Base-by-base conservation (phyloP, 2,113 vertebrate genomes). In the Cnemophilus loriae region DNA sequence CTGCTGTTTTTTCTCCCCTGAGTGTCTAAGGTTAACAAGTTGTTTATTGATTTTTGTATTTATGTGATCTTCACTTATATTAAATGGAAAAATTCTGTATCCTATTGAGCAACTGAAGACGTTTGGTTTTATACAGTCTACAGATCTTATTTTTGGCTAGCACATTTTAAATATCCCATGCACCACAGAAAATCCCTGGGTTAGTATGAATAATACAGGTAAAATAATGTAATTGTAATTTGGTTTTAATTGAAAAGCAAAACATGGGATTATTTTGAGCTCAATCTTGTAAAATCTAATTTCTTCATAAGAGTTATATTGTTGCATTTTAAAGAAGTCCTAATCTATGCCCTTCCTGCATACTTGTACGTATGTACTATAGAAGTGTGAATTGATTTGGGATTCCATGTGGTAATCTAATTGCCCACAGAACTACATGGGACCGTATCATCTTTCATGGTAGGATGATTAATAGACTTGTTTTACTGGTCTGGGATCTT, bases 21-120 rank as follows among this genome's bases (percentile, higher is more conserved):
- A 53, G 16, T n/a, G 5, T 23, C 52, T 73, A 60, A 90, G 42
- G 33, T 73, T 87, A 91, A 89, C 23, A 69, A 89, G 37, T 6
- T 65, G 24, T 84, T 87, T 49, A 84, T 71, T 87, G 69, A 84
- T 71, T 87, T 90, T 94, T 78, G 44, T 60, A 33, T 80, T 90
- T 80, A 56, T 71, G 41, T 67, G 73, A 68, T 44, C 10, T 52
- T 80, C 44, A 84, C 9, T 75, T 52, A 59, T 5, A 89, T 63
- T 71, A 91, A 88, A 63, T 50, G 16, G 24, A 33, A 19, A 82
- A 79, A 79, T 69, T 33, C 44, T 80, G 14, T 49, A 35, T 56
- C 42, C 24, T 78, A 23, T 14, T 55, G 35, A 89, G n/a, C 22
- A 90, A 28, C 32, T 21, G 24, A 89, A 89, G 41, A 33, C 0